These are phyloP conservation scores for Piscicola geometra DNA, from an alignment of 2,888 invertebrate species.

Conservation along the genomic window DNA sequence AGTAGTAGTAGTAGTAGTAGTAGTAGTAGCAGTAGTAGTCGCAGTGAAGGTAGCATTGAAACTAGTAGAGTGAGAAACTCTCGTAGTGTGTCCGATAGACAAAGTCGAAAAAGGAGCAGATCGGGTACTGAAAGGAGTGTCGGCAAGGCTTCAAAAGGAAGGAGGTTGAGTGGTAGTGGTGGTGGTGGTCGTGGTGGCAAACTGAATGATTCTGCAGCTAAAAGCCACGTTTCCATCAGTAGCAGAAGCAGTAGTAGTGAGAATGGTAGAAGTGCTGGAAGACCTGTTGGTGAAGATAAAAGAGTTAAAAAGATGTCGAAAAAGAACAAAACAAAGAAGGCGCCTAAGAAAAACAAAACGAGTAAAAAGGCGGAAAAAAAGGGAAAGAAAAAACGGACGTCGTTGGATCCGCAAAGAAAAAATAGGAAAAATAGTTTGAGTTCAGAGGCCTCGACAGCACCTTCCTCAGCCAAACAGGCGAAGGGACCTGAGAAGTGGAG, in stretches of 20 bases:
- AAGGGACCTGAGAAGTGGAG: too few species aligned
- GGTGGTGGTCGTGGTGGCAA: not conserved
- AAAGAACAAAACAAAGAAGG: not conserved
- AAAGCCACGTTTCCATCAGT: not conserved
- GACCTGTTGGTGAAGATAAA: too few species aligned
- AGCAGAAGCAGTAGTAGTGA: not conserved
- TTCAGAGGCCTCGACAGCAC: not conserved
- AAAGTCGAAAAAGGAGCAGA: not conserved
- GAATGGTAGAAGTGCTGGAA: too few species aligned
- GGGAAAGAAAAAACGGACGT: not conserved
- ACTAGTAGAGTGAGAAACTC: not conserved
- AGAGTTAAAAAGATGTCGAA: too few species aligned
- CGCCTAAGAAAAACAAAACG: not conserved
- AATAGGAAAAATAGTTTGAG: not conserved
- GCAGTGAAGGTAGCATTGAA: not conserved
- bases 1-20: slow-evolving; percentile 18
- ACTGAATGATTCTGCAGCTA: too few species aligned
- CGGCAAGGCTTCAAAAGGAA: not conserved
- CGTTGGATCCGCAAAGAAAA: not conserved
- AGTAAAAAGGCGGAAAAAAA: not conserved
- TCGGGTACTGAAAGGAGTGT: too few species aligned
- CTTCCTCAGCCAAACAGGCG: too few species aligned
- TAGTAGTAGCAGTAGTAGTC: slow-evolving; percentile 15
- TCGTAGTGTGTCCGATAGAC: not conserved
- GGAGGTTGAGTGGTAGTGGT: not conserved